Percentiles rank a stretch among this genome's conserved stretches.
Evolutionary conservation across 2,888 invertebrate species (phyloP).

Genomic region (Pardosa pseudoannulata): DNA sequence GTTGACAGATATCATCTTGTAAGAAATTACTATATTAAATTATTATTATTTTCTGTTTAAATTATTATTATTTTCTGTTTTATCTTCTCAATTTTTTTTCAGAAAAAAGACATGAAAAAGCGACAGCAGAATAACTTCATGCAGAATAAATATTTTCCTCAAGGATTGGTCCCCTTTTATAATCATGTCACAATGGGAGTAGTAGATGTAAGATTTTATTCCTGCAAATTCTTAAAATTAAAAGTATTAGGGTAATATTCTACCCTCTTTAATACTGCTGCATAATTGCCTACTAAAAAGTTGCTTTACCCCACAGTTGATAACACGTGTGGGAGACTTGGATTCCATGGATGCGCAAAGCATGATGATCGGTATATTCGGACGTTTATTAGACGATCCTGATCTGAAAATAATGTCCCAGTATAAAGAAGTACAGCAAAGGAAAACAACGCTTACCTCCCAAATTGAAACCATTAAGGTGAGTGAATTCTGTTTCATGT

Average conservation of each 20-base stretch:
- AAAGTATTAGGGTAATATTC: too few species aligned
- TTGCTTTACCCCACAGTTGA: neutral
- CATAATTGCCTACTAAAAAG: too few species aligned
- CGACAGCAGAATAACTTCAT: conserved; percentile 6
- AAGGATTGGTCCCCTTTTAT: conserved; percentile 22
- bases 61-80: too few species aligned
- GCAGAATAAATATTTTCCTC: conserved; percentile 26
- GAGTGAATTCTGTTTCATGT: too few species aligned
- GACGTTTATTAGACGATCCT: conserved; percentile 36
- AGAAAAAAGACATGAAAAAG: neutral
- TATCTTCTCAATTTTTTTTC: too few species aligned
- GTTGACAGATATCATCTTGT: too few species aligned
- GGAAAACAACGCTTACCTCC: too few species aligned
- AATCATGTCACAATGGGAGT: conserved; percentile 33
- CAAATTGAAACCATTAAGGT: too few species aligned
- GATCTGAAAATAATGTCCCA: neutral
- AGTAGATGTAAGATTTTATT: conserved; percentile 20
- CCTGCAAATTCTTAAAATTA: too few species aligned
- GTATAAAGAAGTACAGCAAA: neutral
- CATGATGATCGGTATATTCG: conserved; percentile 35
- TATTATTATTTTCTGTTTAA: too few species aligned
- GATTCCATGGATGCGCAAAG: conserved; percentile 20
- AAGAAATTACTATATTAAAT: too few species aligned
- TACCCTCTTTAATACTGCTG: too few species aligned
- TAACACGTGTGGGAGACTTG: neutral